A percentile compares a stretch with the other conserved stretches of the same genome.
Evolutionary conservation across 2,888 invertebrate species (phyloP).

Genomic region (Cyaniris semiargus): DNA sequence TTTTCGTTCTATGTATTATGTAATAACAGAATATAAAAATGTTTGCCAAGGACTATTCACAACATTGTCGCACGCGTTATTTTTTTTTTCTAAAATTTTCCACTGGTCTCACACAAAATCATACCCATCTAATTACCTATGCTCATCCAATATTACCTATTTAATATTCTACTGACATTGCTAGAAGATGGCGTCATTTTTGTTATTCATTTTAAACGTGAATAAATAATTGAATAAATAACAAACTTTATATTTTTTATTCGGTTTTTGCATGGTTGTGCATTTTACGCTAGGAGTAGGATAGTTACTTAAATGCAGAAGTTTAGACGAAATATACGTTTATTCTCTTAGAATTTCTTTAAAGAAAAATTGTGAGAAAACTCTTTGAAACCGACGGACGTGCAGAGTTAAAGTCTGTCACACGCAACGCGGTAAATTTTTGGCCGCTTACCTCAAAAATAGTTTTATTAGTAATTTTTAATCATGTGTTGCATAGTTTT

Average conservation of each 20-base stretch:
- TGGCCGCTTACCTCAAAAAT: no score
- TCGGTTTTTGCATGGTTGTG: neutral
- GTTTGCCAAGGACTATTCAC: no score
- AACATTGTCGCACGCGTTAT: no score
- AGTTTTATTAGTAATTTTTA: no score
- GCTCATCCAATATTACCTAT: neutral
- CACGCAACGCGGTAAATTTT: no score
- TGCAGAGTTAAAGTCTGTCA: neutral
- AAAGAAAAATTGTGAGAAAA: neutral
- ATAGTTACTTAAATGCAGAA: neutral
- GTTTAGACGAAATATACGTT: no score
- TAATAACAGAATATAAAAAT: no score
- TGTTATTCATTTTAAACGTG: conserved; percentile 10
- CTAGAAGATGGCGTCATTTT: conserved; percentile 16
- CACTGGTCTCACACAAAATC: neutral
- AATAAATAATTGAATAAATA: neutral
- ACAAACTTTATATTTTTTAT: neutral
- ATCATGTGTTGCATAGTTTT: no score
- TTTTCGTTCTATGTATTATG: no score
- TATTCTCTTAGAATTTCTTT: neutral
- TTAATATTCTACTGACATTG: conserved; percentile 5
- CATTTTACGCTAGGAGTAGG: neutral
- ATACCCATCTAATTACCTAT: neutral
- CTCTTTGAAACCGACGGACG: neutral
- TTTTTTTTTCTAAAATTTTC: no score